phyloP scores from a whole-genome alignment of 2,797 vertebrate species.

The Sparidentex hasta region DNA sequence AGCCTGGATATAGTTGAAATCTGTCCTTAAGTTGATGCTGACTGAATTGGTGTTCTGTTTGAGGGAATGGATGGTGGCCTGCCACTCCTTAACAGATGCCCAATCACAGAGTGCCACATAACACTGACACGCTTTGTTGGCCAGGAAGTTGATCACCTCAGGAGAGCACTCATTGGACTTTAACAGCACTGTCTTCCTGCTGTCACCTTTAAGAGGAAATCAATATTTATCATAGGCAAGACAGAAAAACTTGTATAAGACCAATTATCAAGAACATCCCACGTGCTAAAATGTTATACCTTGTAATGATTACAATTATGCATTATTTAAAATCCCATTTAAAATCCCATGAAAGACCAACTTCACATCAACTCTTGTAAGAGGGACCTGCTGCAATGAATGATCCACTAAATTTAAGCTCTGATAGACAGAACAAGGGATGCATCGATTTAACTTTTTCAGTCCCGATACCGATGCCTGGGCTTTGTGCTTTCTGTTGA shows the following conservation, averaged over 20 bases:
- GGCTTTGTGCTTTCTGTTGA: too few species aligned
- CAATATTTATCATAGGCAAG: neutral
- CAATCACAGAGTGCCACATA: slow-evolving; percentile 96
- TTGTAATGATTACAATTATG: neutral
- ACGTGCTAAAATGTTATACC: neutral
- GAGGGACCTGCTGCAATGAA: too few species aligned
- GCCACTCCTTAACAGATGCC: slow-evolving; percentile 97
- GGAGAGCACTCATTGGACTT: slow-evolving; percentile 94
- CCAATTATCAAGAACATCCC: too few species aligned
- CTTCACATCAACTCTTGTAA: too few species aligned
- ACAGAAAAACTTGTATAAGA: neutral
- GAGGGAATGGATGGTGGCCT: slow-evolving; percentile 88
- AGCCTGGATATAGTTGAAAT: slow-evolving; percentile 98
- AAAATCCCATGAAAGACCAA: too few species aligned
- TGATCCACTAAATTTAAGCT: too few species aligned
- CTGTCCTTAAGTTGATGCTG: slow-evolving; percentile 91
- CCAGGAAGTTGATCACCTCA: slow-evolving; percentile 95
- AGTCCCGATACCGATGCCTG: too few species aligned
- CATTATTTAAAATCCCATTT: neutral
- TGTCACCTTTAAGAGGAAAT: slow-evolving; percentile 85
- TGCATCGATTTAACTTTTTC: too few species aligned
- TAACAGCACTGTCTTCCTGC: slow-evolving; percentile 93
- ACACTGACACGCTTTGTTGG: slow-evolving; percentile 96
- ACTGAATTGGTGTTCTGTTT: slow-evolving; percentile 91
- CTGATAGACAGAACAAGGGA: too few species aligned